Conservation (phyloP, 2,888 invertebrate genomes). For the Epistrophe eligans region DNA sequence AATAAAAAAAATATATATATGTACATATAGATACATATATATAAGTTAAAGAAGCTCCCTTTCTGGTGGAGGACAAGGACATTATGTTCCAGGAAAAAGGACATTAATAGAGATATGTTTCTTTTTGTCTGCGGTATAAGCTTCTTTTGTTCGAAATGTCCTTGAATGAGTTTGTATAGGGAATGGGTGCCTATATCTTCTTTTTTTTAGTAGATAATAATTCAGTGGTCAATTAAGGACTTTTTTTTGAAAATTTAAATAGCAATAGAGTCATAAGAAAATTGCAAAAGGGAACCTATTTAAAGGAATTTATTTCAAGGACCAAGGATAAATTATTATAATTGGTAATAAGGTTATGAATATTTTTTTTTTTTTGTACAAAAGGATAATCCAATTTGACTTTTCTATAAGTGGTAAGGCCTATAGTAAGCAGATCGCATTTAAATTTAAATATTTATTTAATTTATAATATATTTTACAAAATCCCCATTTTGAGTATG, state of each 20-base stretch:
- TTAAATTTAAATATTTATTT: too few species aligned
- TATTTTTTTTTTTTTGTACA: neutral
- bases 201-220: slow-evolving; percentile 9
- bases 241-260: slow-evolving; percentile 8
- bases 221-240: slow-evolving; percentile 22
- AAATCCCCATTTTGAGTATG: too few species aligned
- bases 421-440: too few species aligned
- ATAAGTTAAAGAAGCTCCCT: slow-evolving; percentile 30
- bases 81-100: slow-evolving; percentile 44
- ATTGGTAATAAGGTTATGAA: neutral
- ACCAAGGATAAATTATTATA: neutral
- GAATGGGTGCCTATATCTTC: neutral
- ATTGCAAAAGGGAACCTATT: neutral
- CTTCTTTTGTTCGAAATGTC: slow-evolving; percentile 47
- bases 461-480: too few species aligned
- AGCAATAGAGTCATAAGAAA: neutral
- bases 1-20: slow-evolving; percentile 31
- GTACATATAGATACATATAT: too few species aligned
- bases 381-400: neutral
- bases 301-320: neutral
- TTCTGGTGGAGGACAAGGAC: neutral
- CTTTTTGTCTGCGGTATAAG: slow-evolving; percentile 5
- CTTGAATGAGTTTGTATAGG: neutral
- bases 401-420: neutral
- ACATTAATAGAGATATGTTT: slow-evolving; percentile 33